phyloP scores from a whole-genome alignment of 2,888 invertebrate genomes.

The Amiota communis region DNA sequence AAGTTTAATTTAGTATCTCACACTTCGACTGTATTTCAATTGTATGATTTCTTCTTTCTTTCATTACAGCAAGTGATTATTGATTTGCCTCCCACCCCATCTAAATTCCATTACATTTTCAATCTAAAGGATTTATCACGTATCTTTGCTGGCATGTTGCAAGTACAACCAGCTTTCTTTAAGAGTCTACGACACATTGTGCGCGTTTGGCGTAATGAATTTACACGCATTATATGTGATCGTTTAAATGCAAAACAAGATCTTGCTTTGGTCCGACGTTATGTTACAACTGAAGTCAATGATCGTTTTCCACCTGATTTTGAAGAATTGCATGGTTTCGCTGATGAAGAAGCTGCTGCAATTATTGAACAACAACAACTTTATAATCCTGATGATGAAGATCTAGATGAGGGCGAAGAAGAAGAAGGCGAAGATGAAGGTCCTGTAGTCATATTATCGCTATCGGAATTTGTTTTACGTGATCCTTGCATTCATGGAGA shows the following conservation, averaged over 20 bases:
- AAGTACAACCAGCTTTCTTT: slow-evolving; percentile 83
- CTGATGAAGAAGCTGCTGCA: slow-evolving; percentile 51
- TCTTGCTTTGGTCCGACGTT: slow-evolving; percentile 77
- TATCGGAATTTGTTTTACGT: slow-evolving; percentile 80
- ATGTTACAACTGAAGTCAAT: slow-evolving; percentile 78
- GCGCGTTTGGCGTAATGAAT: slow-evolving; percentile 93
- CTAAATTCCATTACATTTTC: slow-evolving; percentile 95
- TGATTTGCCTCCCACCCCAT: slow-evolving; percentile 91
- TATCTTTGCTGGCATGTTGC: slow-evolving; percentile 85
- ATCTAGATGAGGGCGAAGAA: slow-evolving; percentile 45
- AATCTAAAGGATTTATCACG: slow-evolving; percentile 92
- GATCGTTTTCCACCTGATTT: slow-evolving; percentile 71
- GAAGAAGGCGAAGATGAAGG: slow-evolving; percentile 48
- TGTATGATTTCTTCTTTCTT: slow-evolving; percentile 17
- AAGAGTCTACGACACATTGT: slow-evolving; percentile 81
- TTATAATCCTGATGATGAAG: slow-evolving; percentile 48
- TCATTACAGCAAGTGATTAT: slow-evolving; percentile 78
- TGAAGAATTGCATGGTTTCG: slow-evolving; percentile 63
- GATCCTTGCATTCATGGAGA: slow-evolving; percentile 92
- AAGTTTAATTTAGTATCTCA: too few species aligned
- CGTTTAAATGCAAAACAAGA: slow-evolving; percentile 85
- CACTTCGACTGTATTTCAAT: too few species aligned
- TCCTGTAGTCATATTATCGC: slow-evolving; percentile 48
- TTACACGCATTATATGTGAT: slow-evolving; percentile 89
- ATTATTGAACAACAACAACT: slow-evolving; percentile 54